Evolutionary conservation across 2,888 invertebrate genomes (phyloP).

Genomic region (Drosophila nigricruria): DNA sequence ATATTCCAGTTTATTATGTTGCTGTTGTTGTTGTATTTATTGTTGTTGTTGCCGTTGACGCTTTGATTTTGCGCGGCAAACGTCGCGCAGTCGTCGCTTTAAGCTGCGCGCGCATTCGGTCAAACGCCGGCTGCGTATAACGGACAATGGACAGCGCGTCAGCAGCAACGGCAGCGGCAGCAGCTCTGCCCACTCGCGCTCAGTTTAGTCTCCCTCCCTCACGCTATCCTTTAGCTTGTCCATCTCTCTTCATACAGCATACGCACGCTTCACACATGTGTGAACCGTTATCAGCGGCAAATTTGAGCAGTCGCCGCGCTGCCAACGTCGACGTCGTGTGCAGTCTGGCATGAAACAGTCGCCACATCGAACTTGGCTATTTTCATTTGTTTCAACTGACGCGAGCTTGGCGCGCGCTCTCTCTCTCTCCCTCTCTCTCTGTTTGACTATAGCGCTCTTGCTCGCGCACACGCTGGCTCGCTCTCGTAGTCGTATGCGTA

Average conservation of each 20-base stretch:
- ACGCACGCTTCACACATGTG: slow-evolving; percentile 42
- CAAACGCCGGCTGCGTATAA: slow-evolving; percentile 48
- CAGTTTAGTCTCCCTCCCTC: neutral
- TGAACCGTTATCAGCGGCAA: slow-evolving; percentile 53
- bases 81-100: slow-evolving; percentile 36
- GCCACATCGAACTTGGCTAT: slow-evolving; percentile 60
- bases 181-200: slow-evolving; percentile 8
- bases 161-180: neutral
- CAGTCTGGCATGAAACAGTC: slow-evolving; percentile 51
- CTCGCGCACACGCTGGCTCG: slow-evolving; percentile 25
- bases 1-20: slow-evolving; percentile 11
- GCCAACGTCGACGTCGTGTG: slow-evolving; percentile 38
- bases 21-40: slow-evolving; percentile 19
- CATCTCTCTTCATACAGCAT: neutral
- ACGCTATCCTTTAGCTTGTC: neutral
- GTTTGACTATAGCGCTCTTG: slow-evolving; percentile 19
- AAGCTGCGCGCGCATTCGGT: slow-evolving; percentile 63
- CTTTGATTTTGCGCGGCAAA: slow-evolving; percentile 52
- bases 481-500: slow-evolving; percentile 43
- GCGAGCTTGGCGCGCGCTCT: slow-evolving; percentile 27
- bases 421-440: slow-evolving; percentile 14
- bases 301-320: slow-evolving; percentile 19
- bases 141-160: slow-evolving; percentile 42
- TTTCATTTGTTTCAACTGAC: slow-evolving; percentile 64
- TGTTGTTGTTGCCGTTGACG: slow-evolving; percentile 13